Evolutionary conservation across 2,797 vertebrate genomes (phyloP), one percentile per base, ranked within the genome.

Genomic region (Manis crassicaudata): DNA sequence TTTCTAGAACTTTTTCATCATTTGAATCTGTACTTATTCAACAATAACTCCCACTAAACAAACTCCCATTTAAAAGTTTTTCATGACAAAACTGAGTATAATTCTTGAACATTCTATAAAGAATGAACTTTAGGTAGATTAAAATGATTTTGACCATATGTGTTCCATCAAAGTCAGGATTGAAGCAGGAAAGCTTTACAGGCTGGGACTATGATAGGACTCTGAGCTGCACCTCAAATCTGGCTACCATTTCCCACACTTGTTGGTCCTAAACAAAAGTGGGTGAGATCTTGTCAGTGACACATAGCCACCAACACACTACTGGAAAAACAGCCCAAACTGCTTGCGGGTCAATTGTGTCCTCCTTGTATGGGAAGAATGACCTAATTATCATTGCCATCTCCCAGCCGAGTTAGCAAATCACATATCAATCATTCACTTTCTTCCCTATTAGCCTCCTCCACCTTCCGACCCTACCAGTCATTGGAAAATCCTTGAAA

Each of bases 291-390:
- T 93, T 77, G 43, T 60, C 37, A 7, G 29, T 96, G 96, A 92
- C 77, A 92, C 11, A 77, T 0, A 1, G 46, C 40, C 56, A 72
- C 37, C 70, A 58, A 88, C 89, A 77, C 46, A 54, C 14, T 68
- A 94, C 94, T 77, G 90, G 95, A 96, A 96, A 96, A 97, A 90
- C 97, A 95, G 95, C 92, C 84, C 92, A 46, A 95, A 90, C 90
- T 29, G 79, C 94, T 85, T 68, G 27, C 77, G 77, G 72, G 89
- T 83, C 96, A 81, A 21, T 72, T 85, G 81, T 94, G 73, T 96
- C 95, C 94, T 90, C 84, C 67, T 68, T 82, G 80, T 79, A 90
- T 92, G 68, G 94, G 94, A 93, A 82, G 92, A 79, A 75, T 95
- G 85, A 76, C 90, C 92, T 93, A 90, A 95, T 97, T 95, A 88